Percentiles rank a stretch among this genome's conserved stretches.
These are phyloP conservation scores for Mermis nigrescens DNA, from an alignment of 2,888 invertebrate genomes.

Conservation along the genomic window DNA sequence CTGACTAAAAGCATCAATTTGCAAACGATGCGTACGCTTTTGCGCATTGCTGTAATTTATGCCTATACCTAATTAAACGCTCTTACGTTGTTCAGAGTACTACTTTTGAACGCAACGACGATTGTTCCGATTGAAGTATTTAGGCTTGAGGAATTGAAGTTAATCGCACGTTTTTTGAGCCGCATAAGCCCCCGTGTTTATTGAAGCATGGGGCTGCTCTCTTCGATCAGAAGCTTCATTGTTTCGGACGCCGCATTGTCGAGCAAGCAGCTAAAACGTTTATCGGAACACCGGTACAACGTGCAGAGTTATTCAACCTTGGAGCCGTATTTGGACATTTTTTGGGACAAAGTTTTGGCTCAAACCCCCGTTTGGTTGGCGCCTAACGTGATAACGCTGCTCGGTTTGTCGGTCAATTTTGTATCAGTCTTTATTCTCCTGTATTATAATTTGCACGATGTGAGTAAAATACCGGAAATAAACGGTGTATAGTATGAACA, in stretches of 20 bases:
- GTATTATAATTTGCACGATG: slow-evolving; percentile 58
- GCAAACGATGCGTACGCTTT: no score
- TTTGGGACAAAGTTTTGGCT: slow-evolving; percentile 86
- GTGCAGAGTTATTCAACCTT: slow-evolving; percentile 59
- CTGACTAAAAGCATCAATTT: no score
- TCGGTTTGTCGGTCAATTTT: slow-evolving; percentile 59
- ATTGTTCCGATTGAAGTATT: no score
- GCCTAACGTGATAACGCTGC: slow-evolving; percentile 84
- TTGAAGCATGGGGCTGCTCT: neutral
- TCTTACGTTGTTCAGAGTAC: no score
- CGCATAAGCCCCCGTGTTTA: no score
- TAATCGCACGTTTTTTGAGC: no score
- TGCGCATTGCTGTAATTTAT: no score
- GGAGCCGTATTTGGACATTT: slow-evolving; percentile 46
- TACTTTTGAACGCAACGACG: no score
- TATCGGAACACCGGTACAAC: slow-evolving; percentile 88
- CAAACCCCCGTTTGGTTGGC: slow-evolving; percentile 77
- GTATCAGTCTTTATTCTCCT: slow-evolving; percentile 69
- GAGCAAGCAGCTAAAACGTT: slow-evolving; percentile 55
- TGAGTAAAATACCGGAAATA: slow-evolving; percentile 49
- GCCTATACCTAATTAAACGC: no score
- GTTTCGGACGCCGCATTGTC: slow-evolving; percentile 28
- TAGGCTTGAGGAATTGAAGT: no score
- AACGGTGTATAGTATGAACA: no score
- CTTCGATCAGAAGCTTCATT: slow-evolving; percentile 6